Base-by-base conservation (phyloP, 1,140 invertebrate species). In the Heliconius hewitsoni region DNA sequence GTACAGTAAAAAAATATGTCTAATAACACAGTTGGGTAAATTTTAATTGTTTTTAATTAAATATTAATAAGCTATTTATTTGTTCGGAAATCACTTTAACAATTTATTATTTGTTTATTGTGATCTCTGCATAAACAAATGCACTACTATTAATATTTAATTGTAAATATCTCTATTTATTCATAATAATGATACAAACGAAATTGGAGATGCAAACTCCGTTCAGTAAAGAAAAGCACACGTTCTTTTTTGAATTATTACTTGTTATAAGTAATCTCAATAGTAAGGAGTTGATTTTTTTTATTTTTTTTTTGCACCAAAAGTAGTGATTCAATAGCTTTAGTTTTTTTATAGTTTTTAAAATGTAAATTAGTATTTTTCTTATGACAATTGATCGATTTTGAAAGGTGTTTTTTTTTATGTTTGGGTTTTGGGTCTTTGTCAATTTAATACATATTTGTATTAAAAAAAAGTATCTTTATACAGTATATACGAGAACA, bases 221-320 rank as follows among this genome's bases (percentile, higher is more conserved):
- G 60, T 57, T 60, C 30, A 76, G 60, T 76, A 70, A 70, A 6
- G 74, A 57, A 66, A 60, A 76, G 39, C 60, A 66, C 27, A 60
- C 55, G 13, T 66, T 66, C 27, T 9, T 66, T 42, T 66, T 66
- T 66, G 11, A 66, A 30, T 23, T 30, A 66, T 66, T 66, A 66
- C 60, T 66, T 66, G 60, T n/a, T 66, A 60, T 66, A 66, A 66
- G 60, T 66, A 66, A 66, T 66, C 60, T 66, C 60, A 66, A 66
- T 30, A 66, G 60, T 27, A 66, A 30, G 60, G 60, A 66, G 55
- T 57, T 57, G 1, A 0, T 66, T 66, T 66, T 66, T 66, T 66
- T 66, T 60, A 3, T 9, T 60, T 66, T 66, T 60, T 66, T 66
- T 66, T 66, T 23, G 55, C 57, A 66, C 57, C 57, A 66, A 30